phyloP scores from a whole-genome alignment of 2,797 vertebrate genomes.

The Lates japonicus region DNA sequence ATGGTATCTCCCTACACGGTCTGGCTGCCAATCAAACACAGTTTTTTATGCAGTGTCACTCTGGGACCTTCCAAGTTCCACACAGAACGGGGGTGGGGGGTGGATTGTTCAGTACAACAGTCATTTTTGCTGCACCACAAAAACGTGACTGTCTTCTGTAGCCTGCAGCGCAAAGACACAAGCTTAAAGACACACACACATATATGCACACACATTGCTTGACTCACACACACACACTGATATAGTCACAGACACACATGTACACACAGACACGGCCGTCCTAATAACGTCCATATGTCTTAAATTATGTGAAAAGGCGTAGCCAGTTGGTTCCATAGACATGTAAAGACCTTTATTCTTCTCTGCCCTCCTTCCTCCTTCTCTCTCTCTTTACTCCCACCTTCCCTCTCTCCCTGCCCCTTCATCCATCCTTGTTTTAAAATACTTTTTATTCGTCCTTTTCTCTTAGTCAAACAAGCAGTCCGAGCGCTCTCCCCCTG shows the following conservation, averaged over 20 bases:
- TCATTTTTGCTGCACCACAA: constrained; percentile 82
- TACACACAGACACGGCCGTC: constrained; percentile 70
- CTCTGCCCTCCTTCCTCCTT: constrained; percentile 54
- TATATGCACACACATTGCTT: constrained; percentile 28
- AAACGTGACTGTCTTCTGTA: constrained; percentile 84
- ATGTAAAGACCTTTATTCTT: constrained; percentile 87
- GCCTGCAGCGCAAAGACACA: constrained; percentile 74
- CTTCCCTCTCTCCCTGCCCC: constrained; percentile 82
- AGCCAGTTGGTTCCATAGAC: constrained; percentile 86
- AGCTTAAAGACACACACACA: constrained; percentile 56
- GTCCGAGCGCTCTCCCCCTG: background rate
- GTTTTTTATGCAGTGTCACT: constrained; percentile 75
- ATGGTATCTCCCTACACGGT: constrained; percentile 38
- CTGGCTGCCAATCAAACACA: constrained; percentile 74
- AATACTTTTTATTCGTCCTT: constrained; percentile 39
- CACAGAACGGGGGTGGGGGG: background rate
- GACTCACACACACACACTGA: constrained; percentile 46
- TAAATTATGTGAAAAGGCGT: constrained; percentile 89
- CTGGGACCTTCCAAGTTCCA: constrained; percentile 59
- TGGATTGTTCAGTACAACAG: constrained; percentile 58
- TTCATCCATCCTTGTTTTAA: constrained; percentile 60
- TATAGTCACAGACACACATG: constrained; percentile 39
- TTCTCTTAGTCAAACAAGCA: constrained; percentile 33
- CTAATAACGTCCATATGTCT: constrained; percentile 89
- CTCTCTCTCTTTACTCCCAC: constrained; percentile 59